Evolutionary conservation across 2,888 invertebrate genomes (phyloP).

Genomic region (Polyommatus iphigenia): DNA sequence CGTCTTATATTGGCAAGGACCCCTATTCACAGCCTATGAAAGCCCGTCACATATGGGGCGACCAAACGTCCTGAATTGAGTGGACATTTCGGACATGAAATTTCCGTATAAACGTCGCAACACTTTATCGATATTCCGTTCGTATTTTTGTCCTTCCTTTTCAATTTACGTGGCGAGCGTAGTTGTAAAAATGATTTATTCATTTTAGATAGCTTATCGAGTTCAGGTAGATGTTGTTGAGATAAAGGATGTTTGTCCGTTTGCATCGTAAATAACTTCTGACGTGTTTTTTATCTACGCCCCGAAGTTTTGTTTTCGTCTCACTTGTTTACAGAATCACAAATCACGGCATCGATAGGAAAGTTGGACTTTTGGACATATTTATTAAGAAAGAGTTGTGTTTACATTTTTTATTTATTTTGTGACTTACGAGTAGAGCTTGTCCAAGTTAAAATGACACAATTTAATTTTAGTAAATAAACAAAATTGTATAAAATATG

Average conservation of each 20-base stretch:
- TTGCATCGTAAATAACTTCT: neutral
- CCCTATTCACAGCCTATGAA: constrained; percentile 68
- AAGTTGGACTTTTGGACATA: neutral
- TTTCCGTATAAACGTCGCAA: constrained; percentile 4
- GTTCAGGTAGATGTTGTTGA: constrained; percentile 59
- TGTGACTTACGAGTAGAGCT: neutral
- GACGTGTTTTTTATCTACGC: constrained; percentile 26
- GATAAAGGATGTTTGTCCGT: constrained; percentile 49
- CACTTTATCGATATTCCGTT: constrained; percentile 24
- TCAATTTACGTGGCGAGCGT: constrained; percentile 42
- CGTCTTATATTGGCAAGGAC: constrained; percentile 53
- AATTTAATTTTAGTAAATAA: neutral
- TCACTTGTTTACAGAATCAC: constrained; percentile 4
- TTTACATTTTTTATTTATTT: neutral
- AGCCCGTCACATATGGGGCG: constrained; percentile 59
- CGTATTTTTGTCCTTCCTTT: constrained; percentile 9
- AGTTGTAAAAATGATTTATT: constrained; percentile 76
- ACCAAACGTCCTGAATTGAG: constrained; percentile 34
- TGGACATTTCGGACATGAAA: constrained; percentile 25
- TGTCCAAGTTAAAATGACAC: neutral
- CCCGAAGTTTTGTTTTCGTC: neutral
- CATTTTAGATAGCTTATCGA: constrained; percentile 65
- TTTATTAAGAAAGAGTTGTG: neutral
- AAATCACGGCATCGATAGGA: neutral
- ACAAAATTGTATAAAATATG: no score